Evolutionary conservation across 2,113 vertebrate genomes (phyloP).

Genomic region (Labrus mixtus): DNA sequence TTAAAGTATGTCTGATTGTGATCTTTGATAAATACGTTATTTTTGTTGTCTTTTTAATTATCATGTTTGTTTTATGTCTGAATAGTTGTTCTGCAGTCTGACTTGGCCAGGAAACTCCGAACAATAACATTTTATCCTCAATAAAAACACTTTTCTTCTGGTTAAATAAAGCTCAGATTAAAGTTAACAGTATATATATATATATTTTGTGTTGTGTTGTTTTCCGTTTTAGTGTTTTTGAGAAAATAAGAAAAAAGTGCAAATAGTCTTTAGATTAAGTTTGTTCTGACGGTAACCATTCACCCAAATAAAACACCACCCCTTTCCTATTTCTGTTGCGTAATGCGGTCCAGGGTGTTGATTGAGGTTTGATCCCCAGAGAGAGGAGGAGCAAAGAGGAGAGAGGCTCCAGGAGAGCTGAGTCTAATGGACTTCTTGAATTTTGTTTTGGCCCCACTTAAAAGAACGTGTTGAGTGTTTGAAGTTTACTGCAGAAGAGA

Average conservation of each 20-base stretch:
- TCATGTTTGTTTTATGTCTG: background rate
- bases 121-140: background rate
- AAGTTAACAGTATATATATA: background rate
- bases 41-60: background rate
- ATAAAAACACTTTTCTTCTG: background rate
- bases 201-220: no score
- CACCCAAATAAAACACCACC: no score
- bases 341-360: slow-evolving; percentile 34
- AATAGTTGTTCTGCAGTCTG: background rate
- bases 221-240: no score
- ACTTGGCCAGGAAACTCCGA: background rate
- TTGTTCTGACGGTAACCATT: background rate
- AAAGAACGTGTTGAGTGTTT: slow-evolving; percentile 48
- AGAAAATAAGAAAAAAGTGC: background rate
- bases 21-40: background rate
- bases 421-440: background rate
- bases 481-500: slow-evolving; percentile 42
- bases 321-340: background rate
- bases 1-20: background rate
- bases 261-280: background rate
- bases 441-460: slow-evolving; percentile 53
- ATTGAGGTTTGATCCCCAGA: slow-evolving; percentile 21
- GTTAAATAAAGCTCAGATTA: background rate
- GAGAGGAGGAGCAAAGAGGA: background rate
- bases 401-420: background rate